Evolutionary conservation across 2,888 invertebrate species (phyloP).

Genomic region (Schizotus pectinicornis): DNA sequence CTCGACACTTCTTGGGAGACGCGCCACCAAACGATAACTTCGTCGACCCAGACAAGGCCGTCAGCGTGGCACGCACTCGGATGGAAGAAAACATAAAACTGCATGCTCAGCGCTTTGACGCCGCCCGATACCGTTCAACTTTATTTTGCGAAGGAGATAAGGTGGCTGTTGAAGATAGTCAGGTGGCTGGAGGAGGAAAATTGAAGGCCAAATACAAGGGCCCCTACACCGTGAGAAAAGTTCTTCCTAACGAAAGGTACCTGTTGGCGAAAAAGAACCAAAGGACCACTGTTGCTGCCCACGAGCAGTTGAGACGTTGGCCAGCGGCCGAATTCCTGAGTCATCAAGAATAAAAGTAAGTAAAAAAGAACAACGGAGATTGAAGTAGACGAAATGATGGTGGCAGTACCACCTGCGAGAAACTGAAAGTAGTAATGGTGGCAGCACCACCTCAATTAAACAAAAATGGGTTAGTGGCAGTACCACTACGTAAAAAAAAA

Average conservation of each 20-base stretch:
- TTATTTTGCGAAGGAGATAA: no score
- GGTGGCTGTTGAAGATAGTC: constrained; percentile 7
- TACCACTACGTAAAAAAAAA: neutral
- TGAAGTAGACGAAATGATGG: neutral
- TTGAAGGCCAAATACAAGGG: neutral
- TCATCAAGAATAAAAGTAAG: no score
- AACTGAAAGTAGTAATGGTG: neutral
- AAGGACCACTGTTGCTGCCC: constrained; percentile 8
- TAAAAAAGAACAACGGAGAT: neutral
- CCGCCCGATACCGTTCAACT: neutral
- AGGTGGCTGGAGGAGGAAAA: neutral
- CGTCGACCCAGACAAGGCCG: neutral
- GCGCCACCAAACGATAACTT: neutral
- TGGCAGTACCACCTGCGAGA: neutral
- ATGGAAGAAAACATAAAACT: neutral
- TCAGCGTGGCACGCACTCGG: neutral
- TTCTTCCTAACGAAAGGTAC: neutral
- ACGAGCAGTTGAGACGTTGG: constrained; percentile 14
- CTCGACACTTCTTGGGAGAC: constrained; percentile 3
- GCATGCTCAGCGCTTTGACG: neutral
- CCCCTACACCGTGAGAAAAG: neutral
- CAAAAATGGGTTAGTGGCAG: neutral
- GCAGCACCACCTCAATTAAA: neutral
- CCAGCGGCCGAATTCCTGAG: neutral
- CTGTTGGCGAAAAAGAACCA: no score